These are phyloP conservation scores for Aphelinus atriplicis DNA, from an alignment of 1,140 invertebrate genomes.

Conservation along the genomic window DNA sequence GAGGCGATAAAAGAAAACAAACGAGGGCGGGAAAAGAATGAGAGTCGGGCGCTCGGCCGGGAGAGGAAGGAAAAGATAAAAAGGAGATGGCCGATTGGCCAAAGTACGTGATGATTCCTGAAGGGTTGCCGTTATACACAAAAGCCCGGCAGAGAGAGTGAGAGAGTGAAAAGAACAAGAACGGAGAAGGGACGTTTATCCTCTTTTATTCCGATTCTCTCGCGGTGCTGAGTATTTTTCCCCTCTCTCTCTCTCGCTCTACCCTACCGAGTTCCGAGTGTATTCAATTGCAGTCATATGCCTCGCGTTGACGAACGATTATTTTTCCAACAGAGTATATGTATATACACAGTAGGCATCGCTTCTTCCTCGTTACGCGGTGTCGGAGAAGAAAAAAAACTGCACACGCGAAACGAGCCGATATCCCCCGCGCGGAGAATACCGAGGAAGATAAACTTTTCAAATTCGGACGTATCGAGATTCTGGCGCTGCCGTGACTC, in stretches of 20 bases:
- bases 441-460: too few relatives aligned
- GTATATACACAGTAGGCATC: too few relatives aligned
- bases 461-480: too few relatives aligned
- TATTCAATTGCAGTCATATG: too few relatives aligned
- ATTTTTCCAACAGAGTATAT: too few relatives aligned
- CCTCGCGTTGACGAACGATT: too few relatives aligned
- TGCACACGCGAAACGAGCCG: neutral
- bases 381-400: neutral
- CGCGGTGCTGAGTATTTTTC: neutral
- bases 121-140: slow-evolving; percentile 4
- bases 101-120: slow-evolving; percentile 18
- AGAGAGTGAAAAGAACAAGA: neutral
- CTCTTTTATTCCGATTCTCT: neutral
- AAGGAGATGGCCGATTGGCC: neutral
- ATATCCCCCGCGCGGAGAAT: too few relatives aligned
- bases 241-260: too few relatives aligned
- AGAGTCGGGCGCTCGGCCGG: neutral
- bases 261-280: too few relatives aligned
- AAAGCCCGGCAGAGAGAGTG: neutral
- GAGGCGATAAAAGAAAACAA: slow-evolving; percentile 10
- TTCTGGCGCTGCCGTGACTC: too few relatives aligned
- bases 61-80: neutral
- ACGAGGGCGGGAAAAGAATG: slow-evolving; percentile 2
- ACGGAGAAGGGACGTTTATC: neutral
- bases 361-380: too few relatives aligned